phyloP scores from a whole-genome alignment of 1,140 invertebrate genomes.

The Eubasilissa regina region DNA sequence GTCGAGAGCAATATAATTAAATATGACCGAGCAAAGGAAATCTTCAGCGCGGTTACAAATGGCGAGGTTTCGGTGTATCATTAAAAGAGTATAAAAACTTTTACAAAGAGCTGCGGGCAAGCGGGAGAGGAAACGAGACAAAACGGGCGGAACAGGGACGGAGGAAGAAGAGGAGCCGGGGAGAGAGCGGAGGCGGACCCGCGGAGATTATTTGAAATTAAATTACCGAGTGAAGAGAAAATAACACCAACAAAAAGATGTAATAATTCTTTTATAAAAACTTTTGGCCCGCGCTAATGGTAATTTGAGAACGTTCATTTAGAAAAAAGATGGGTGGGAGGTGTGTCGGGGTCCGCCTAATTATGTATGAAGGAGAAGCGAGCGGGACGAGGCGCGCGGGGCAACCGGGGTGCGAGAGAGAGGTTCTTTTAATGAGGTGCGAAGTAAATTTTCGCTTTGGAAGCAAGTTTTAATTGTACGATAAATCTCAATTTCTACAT shows the following conservation, averaged over 20 bases:
- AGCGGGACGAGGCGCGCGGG: slow-evolving; percentile 38
- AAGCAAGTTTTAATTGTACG: slow-evolving; percentile 52
- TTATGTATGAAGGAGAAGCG: slow-evolving; percentile 52
- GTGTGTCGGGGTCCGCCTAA: slow-evolving; percentile 52
- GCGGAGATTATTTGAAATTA: slow-evolving; percentile 60
- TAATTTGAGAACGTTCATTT: slow-evolving; percentile 61
- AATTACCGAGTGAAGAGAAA: slow-evolving; percentile 59
- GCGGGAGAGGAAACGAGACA: slow-evolving; percentile 28
- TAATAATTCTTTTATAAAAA: slow-evolving; percentile 61
- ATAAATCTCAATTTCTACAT: slow-evolving; percentile 53
- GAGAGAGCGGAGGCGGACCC: slow-evolving; percentile 1
- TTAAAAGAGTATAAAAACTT: slow-evolving; percentile 59
- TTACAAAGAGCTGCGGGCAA: slow-evolving; percentile 47
- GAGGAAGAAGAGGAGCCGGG: neutral
- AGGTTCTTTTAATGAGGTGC: slow-evolving; percentile 52
- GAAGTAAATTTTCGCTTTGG: slow-evolving; percentile 50
- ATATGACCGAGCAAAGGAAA: slow-evolving; percentile 59
- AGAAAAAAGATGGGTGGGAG: slow-evolving; percentile 47
- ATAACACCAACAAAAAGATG: slow-evolving; percentile 60
- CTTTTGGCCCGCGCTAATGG: slow-evolving; percentile 59
- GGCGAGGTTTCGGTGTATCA: slow-evolving; percentile 57
- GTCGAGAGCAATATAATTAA: slow-evolving; percentile 55
- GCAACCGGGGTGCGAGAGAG: slow-evolving; percentile 19
- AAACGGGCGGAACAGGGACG: slow-evolving; percentile 27
- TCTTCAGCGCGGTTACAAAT: slow-evolving; percentile 55